phyloP scores from a whole-genome alignment of 2,888 invertebrate species.

The Drosophila colorata region DNA sequence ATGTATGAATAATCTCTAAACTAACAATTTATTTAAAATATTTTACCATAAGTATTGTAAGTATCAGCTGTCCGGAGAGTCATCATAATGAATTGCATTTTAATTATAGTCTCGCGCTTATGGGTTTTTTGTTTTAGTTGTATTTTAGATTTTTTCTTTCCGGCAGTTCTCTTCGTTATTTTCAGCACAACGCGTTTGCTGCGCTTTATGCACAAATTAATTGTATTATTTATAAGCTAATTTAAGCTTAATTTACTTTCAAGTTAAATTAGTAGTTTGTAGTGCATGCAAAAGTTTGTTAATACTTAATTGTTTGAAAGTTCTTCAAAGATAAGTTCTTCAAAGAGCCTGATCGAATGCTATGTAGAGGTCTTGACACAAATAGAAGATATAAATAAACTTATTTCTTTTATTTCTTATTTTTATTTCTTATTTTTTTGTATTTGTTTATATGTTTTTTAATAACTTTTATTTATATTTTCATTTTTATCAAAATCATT shows the following conservation, averaged over 20 bases:
- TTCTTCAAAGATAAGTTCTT: background rate
- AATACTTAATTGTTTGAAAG: background rate
- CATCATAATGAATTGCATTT: slow-evolving; percentile 58
- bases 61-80: slow-evolving; percentile 27
- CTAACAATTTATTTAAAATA: slow-evolving; percentile 37
- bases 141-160: slow-evolving; percentile 50
- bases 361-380: too few species aligned
- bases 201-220: slow-evolving; percentile 38
- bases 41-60: slow-evolving; percentile 30
- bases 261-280: background rate
- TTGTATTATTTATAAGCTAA: slow-evolving; percentile 9
- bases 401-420: too few species aligned
- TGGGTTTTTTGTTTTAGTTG: slow-evolving; percentile 24
- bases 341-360: too few species aligned
- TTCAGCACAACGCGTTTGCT: slow-evolving; percentile 16
- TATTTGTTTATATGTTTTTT: too few species aligned
- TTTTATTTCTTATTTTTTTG: too few species aligned
- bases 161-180: slow-evolving; percentile 26
- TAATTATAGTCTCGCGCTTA: slow-evolving; percentile 50
- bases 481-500: too few species aligned
- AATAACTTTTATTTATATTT: too few species aligned
- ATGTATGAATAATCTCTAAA: slow-evolving; percentile 55
- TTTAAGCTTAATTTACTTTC: slow-evolving; percentile 2
- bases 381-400: too few species aligned
- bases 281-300: background rate